These are phyloP conservation scores for Dreissena polymorpha DNA, from an alignment of 1,140 invertebrate genomes.

Conservation along the genomic window DNA sequence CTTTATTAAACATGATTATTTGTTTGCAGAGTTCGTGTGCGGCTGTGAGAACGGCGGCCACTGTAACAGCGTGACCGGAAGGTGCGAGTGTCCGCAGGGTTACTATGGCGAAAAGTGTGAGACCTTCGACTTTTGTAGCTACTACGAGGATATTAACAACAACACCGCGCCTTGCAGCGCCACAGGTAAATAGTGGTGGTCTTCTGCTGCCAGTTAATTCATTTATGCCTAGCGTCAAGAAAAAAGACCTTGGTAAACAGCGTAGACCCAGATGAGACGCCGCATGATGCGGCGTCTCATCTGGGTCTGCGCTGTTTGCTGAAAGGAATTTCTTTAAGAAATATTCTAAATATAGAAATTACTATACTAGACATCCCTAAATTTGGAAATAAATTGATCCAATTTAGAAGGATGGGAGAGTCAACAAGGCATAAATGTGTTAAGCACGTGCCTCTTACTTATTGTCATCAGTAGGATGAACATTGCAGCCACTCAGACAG, in stretches of 20 bases:
- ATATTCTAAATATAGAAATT: too few species aligned
- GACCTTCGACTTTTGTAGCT: slow-evolving; percentile 68
- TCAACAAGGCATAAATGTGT: too few species aligned
- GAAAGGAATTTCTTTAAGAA: too few species aligned
- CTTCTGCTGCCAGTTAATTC: too few species aligned
- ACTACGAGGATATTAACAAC: slow-evolving; percentile 63
- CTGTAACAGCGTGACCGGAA: slow-evolving; percentile 90
- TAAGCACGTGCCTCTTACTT: background rate
- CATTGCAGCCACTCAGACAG: background rate
- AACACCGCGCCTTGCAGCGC: slow-evolving; percentile 53
- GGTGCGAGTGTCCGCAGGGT: slow-evolving; percentile 82
- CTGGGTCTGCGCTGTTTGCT: too few species aligned
- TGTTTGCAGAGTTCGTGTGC: slow-evolving; percentile 81
- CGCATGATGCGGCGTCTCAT: too few species aligned
- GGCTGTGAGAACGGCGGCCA: slow-evolving; percentile 92
- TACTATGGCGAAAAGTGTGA: slow-evolving; percentile 76
- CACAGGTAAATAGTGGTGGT: slow-evolving; percentile 26
- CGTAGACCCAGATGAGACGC: too few species aligned
- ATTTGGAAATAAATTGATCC: too few species aligned
- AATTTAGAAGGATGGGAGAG: too few species aligned
- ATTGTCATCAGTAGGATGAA: background rate
- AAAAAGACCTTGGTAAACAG: too few species aligned
- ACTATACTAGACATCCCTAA: too few species aligned
- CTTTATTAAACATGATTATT: background rate
- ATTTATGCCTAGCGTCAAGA: too few species aligned